These are phyloP conservation scores for Andrena trimmerana DNA, from an alignment of 2,888 invertebrate species.

Conservation along the genomic window DNA sequence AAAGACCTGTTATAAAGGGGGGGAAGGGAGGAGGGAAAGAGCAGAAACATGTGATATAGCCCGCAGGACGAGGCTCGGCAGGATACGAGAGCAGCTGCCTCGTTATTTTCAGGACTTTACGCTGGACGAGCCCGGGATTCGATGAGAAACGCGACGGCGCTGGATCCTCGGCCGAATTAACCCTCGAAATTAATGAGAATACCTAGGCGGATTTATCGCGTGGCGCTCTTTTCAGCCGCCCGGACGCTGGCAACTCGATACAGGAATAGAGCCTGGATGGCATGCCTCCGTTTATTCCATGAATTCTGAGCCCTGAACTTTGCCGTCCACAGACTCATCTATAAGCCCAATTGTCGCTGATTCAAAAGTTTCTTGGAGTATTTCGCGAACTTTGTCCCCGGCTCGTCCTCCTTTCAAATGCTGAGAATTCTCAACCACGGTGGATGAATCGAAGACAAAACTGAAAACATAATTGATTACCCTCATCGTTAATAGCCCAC, in stretches of 20 bases:
- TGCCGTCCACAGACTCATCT: not conserved
- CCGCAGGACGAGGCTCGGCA: slow-evolving; percentile 69
- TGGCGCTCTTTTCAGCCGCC: not conserved
- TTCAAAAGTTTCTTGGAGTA: no score
- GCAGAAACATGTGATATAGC: slow-evolving; percentile 53
- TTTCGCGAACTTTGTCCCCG: no score
- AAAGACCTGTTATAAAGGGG: slow-evolving; percentile 16
- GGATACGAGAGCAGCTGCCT: slow-evolving; percentile 79
- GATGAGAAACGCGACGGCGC: slow-evolving; percentile 54
- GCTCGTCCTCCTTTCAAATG: no score
- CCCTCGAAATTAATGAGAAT: slow-evolving; percentile 56
- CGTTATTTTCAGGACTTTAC: slow-evolving; percentile 82
- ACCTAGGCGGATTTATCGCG: slow-evolving; percentile 45
- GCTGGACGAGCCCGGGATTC: slow-evolving; percentile 46
- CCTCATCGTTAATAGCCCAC: no score
- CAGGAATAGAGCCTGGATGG: slow-evolving; percentile 9
- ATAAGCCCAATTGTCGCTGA: no score
- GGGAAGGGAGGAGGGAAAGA: slow-evolving; percentile 25
- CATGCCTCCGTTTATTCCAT: not conserved
- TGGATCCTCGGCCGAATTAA: slow-evolving; percentile 48
- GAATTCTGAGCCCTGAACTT: not conserved
- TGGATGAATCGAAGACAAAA: no score
- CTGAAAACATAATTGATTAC: no score
- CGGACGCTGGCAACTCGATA: slow-evolving; percentile 10
- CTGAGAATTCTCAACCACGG: no score